Conservation (phyloP, 2,888 invertebrate species). For the Stenichneumon culpator region DNA sequence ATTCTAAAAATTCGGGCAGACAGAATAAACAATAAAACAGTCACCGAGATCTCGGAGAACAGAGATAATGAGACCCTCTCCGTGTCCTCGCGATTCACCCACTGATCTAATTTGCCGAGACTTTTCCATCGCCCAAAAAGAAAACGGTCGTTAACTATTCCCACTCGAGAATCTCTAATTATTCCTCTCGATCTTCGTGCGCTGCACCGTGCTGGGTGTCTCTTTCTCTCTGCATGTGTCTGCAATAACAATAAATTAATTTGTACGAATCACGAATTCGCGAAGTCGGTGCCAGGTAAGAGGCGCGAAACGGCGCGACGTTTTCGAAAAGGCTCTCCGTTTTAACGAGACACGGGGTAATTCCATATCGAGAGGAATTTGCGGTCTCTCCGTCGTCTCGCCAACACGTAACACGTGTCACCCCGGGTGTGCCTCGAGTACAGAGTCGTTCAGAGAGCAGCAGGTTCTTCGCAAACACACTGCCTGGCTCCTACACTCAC, state of each 20-base stretch:
- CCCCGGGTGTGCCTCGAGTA: slow-evolving; percentile 6
- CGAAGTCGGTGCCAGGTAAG: background rate
- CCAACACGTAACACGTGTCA: slow-evolving; percentile 39
- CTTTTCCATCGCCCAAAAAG: slow-evolving; percentile 55
- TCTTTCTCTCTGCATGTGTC: slow-evolving; percentile 10
- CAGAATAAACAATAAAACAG: background rate
- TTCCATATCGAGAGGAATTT: slow-evolving; percentile 39
- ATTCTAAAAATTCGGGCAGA: background rate
- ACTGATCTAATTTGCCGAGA: slow-evolving; percentile 68
- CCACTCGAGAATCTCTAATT: slow-evolving; percentile 9
- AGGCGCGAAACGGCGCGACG: slow-evolving; percentile 5
- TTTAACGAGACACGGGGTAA: slow-evolving; percentile 13
- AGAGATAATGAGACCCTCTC: background rate
- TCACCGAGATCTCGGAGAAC: background rate
- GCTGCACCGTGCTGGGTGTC: background rate
- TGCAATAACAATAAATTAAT: slow-evolving; percentile 41
- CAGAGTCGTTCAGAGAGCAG: background rate
- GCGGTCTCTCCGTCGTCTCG: slow-evolving; percentile 31
- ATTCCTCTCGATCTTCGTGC: slow-evolving; percentile 52
- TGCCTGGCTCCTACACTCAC: slow-evolving; percentile 10
- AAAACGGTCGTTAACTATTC: slow-evolving; percentile 61
- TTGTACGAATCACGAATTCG: slow-evolving; percentile 38
- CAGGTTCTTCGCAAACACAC: slow-evolving; percentile 33
- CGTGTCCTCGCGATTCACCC: slow-evolving; percentile 65
- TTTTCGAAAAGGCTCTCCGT: slow-evolving; percentile 26